phyloP scores from a whole-genome alignment of 2,797 vertebrate species.

The Ptychobarbus kaznakovi region DNA sequence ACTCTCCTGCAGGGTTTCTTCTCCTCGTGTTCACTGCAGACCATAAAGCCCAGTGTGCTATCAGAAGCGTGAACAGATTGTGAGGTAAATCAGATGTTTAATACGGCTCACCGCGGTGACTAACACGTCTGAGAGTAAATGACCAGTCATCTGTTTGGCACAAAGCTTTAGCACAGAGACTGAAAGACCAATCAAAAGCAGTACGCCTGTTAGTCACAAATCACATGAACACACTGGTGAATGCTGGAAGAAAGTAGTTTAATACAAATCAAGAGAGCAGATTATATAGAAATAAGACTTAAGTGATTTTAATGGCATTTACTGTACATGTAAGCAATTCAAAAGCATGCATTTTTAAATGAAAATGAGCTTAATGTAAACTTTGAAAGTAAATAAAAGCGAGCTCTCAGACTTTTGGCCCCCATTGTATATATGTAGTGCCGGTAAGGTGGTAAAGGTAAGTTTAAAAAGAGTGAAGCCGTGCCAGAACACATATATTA shows the following conservation, averaged over 20 bases:
- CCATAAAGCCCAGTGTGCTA: neutral
- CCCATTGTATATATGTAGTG: neutral
- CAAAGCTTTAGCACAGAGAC: neutral
- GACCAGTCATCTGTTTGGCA: conserved; percentile 20
- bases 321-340: neutral
- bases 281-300: conserved; percentile 18
- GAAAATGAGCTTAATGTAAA: conserved; percentile 24
- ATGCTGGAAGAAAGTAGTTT: conserved; percentile 12
- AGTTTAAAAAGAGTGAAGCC: neutral
- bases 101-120: neutral
- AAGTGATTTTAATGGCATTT: conserved; percentile 11
- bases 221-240: conserved; percentile 5
- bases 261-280: conserved; percentile 6
- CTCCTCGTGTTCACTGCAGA: neutral
- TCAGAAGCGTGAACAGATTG: neutral
- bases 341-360: conserved; percentile 31
- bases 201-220: neutral
- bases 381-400: conserved; percentile 10
- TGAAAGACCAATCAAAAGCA: conserved; percentile 22
- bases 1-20: neutral
- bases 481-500: conserved; percentile 30
- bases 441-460: conserved; percentile 23
- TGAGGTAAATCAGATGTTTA: conserved; percentile 4
- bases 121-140: conserved; percentile 7
- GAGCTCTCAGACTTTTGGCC: neutral